These are phyloP conservation scores for Chloroceryle aenea DNA, from an alignment of 2,113 vertebrate genomes.

Conservation along the genomic window DNA sequence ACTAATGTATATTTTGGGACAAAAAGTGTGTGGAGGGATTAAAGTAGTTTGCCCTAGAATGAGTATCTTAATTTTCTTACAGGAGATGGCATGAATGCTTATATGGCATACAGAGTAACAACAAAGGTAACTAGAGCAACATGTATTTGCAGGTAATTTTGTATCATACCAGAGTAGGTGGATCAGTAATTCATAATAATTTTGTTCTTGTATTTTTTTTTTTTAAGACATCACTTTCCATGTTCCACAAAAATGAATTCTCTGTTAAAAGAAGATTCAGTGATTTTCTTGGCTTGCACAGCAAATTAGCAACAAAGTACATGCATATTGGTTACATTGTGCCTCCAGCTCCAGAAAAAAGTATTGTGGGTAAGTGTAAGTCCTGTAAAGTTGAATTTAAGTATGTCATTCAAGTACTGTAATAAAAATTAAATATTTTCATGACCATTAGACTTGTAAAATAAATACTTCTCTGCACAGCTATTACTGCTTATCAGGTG, in stretches of 20 bases:
- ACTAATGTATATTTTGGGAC: not conserved
- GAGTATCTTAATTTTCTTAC: conserved; percentile 47
- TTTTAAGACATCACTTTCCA: conserved; percentile 87
- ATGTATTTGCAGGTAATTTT: not conserved
- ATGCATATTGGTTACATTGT: conserved; percentile 95
- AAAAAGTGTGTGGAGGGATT: not conserved
- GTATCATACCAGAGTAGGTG: not conserved
- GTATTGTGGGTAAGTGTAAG: conserved; percentile 92
- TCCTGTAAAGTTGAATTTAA: not conserved
- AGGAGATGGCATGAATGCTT: conserved; percentile 99
- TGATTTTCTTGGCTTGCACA: conserved; percentile 96
- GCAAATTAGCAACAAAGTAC: conserved; percentile 95
- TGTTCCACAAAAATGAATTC: conserved; percentile 90
- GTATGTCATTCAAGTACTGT: not conserved
- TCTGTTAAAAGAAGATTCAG: conserved; percentile 96
- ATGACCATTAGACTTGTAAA: not conserved
- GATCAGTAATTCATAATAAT: not conserved
- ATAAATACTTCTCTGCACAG: not conserved
- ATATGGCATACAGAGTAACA: conserved; percentile 96
- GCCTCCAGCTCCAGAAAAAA: conserved; percentile 97
- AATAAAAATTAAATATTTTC: not conserved
- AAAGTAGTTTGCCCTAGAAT: not conserved
- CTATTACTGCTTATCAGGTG: not conserved
- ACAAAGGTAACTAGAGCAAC: conserved; percentile 83
- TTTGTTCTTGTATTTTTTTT: not conserved